A percentile compares a stretch with the other conserved stretches of the same genome.
Evolutionary conservation across 2,888 invertebrate genomes (phyloP).

Genomic region (Subacronicta megacephala): DNA sequence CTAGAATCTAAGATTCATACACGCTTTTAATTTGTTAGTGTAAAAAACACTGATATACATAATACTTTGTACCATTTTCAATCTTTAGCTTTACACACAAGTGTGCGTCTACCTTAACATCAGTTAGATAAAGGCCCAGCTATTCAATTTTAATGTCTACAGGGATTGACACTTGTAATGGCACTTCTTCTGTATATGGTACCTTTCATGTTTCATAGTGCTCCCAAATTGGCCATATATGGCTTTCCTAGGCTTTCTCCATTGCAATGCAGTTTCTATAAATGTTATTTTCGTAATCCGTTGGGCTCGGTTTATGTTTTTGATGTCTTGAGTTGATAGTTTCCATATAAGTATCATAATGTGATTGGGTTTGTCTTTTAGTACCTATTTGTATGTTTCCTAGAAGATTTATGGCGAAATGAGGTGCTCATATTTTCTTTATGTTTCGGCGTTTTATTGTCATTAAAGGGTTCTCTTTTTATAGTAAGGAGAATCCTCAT

Average conservation of each 20-base stretch:
- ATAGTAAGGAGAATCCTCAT: too few species aligned
- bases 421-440: too few species aligned
- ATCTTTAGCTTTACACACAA: background rate
- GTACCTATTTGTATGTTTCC: background rate
- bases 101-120: conserved; percentile 12
- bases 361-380: background rate
- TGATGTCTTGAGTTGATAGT: background rate
- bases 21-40: too few species aligned
- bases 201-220: conserved; percentile 34
- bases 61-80: too few species aligned
- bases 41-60: too few species aligned
- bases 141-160: conserved; percentile 40
- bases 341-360: background rate
- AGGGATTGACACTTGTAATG: conserved; percentile 29
- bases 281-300: conserved; percentile 35
- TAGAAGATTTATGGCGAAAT: too few species aligned
- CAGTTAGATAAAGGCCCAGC: conserved; percentile 12
- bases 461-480: too few species aligned
- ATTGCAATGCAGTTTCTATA: conserved; percentile 19
- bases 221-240: conserved; percentile 32
- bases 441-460: too few species aligned
- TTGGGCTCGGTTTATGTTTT: conserved; percentile 21
- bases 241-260: conserved; percentile 32
- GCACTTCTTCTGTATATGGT: conserved; percentile 25
- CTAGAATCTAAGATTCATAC: too few species aligned